Evolutionary conservation across 1,140 invertebrate species (phyloP).

Genomic region (Aphis gossypii): DNA sequence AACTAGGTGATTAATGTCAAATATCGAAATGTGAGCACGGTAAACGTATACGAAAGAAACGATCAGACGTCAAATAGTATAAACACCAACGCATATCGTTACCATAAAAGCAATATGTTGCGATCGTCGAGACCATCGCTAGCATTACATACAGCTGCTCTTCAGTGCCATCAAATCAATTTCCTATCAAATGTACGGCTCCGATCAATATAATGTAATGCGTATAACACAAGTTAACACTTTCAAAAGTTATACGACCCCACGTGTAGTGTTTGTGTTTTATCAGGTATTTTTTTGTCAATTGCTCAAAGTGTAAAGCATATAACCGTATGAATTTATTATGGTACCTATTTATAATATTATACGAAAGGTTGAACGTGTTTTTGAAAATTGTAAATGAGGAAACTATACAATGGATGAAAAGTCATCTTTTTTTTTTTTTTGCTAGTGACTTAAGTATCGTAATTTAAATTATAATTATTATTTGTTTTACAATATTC

Average conservation of each 20-base stretch:
- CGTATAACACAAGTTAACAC: constrained; percentile 8
- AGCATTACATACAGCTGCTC: constrained; percentile 19
- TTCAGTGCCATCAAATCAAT: constrained; percentile 33
- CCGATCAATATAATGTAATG: not conserved
- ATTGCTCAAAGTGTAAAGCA: not conserved
- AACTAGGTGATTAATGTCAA: not conserved
- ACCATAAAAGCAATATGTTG: constrained; percentile 46
- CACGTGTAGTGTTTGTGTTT: not conserved
- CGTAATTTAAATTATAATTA: not conserved
- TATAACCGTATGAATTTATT: not conserved
- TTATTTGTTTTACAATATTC: not conserved
- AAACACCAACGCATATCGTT: constrained; percentile 16
- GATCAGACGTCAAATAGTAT: constrained; percentile 15
- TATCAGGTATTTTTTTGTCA: not conserved
- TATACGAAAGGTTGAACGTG: not conserved
- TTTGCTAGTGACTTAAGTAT: not conserved
- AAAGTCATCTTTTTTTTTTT: not conserved
- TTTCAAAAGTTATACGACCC: not conserved
- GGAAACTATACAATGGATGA: not conserved
- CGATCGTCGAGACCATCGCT: constrained; percentile 19
- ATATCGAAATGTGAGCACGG: not conserved
- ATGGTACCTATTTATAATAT: no score
- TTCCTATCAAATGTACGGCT: not conserved
- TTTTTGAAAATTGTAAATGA: not conserved
- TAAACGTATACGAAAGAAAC: not conserved